Conservation (phyloP, 2,888 invertebrate genomes). For the Macropis europaea region DNA sequence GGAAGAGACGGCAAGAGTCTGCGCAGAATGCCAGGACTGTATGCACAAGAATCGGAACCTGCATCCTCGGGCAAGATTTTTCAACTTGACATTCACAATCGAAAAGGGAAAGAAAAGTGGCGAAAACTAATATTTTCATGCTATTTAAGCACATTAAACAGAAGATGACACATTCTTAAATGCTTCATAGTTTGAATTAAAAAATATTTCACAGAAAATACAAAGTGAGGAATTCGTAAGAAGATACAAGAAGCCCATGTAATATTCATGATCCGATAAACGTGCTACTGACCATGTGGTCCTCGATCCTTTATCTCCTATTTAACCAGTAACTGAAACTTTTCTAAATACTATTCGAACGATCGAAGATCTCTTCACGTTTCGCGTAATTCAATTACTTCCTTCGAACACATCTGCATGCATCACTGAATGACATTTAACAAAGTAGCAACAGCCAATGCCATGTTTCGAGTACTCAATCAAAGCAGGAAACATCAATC, state of each 20-base stretch:
- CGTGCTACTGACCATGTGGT: not conserved
- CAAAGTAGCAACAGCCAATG: not conserved
- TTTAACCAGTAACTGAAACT: not conserved
- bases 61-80: not conserved
- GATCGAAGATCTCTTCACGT: not conserved
- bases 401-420: not conserved
- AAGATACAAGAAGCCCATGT: too few relatives aligned
- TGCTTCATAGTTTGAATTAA: too few relatives aligned
- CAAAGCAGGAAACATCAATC: too few relatives aligned
- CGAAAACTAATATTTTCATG: too few relatives aligned
- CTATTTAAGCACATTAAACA: too few relatives aligned
- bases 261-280: not conserved
- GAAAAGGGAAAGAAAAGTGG: too few relatives aligned
- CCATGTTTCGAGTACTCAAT: not conserved
- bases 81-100: too few relatives aligned
- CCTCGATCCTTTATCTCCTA: not conserved
- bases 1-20: constrained; percentile 46
- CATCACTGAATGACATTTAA: not conserved
- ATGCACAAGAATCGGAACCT: constrained; percentile 23
- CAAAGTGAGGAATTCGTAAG: too few relatives aligned
- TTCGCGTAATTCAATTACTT: not conserved
- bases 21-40: constrained; percentile 56
- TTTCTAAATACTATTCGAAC: not conserved
- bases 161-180: too few relatives aligned
- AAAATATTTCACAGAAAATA: too few relatives aligned